Conservation (phyloP, 2,888 invertebrate genomes). For the Gerris lacustris region DNA sequence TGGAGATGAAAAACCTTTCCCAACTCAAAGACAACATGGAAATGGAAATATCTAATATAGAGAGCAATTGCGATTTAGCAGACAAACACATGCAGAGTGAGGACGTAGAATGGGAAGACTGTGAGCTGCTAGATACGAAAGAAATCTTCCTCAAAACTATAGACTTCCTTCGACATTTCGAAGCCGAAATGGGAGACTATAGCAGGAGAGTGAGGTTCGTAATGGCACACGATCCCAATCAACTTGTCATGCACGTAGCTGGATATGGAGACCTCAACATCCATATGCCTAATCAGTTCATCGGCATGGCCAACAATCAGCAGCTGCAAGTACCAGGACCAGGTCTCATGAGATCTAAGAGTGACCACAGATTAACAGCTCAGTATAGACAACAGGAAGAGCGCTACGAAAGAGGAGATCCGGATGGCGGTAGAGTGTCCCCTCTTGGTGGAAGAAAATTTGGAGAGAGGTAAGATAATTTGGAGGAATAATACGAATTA, state of each 20-base stretch:
- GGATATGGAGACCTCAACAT: constrained; percentile 78
- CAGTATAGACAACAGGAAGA: constrained; percentile 82
- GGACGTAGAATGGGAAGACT: constrained; percentile 84
- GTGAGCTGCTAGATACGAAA: constrained; percentile 86
- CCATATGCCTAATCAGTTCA: constrained; percentile 48
- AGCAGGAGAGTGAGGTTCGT: constrained; percentile 72
- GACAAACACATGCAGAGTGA: constrained; percentile 73
- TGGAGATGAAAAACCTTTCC: constrained; percentile 73
- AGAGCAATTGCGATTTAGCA: constrained; percentile 87
- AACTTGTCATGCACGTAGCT: constrained; percentile 73
- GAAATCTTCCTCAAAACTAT: constrained; percentile 92
- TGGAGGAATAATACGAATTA: constrained; percentile 27
- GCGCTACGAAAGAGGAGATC: constrained; percentile 42
- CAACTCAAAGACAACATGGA: constrained; percentile 87
- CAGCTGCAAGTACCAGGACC: constrained; percentile 45
- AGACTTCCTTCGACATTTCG: constrained; percentile 87
- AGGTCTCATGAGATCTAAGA: constrained; percentile 82
- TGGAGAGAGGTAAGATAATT: constrained; percentile 44
- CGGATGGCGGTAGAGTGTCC: constrained; percentile 41
- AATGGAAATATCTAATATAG: constrained; percentile 85
- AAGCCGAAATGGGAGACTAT: constrained; percentile 84
- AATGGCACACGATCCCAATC: constrained; percentile 84
- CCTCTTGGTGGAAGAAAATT: constrained; percentile 63
- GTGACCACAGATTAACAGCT: constrained; percentile 78
- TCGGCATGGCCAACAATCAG: constrained; percentile 38